Base-by-base conservation (phyloP, 1,140 invertebrate species). In the Chironomus striatipennis region DNA sequence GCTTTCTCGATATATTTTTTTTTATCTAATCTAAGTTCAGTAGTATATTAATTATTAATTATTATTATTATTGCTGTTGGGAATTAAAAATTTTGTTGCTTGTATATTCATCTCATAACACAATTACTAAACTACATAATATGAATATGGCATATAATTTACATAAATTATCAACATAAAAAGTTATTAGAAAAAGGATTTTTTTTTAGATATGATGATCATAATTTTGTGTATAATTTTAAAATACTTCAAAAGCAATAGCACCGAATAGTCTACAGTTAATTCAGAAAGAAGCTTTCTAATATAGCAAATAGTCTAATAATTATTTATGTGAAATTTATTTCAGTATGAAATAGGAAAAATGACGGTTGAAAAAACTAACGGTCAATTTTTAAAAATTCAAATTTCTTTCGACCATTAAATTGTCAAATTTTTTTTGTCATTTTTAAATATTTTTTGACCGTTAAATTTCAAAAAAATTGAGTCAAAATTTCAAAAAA, bases 211-310 rank as follows among this genome's bases (percentile, higher is more conserved):
- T 34, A 57, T 57, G 12, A 57, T n/a, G 47, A 57, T 57, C 12
- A 57, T 34, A 34, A 34, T 47, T 47, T 57, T 57, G 8, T n/a
- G 47, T n/a, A 57, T 57, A 57, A 57, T n/a, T 57, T n/a, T 12
- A 57, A 57, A 57, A 57, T 57, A 57, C 43, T 47, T 47, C 15
- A 57, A 57, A 57, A 57, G 47, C 47, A 10, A 57, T 57, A 57
- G 47, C 47, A 57, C 47, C 47, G 12, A 57, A 57, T n/a, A 47
- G 24, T 34, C 24, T 34, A 34, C 24, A 34, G 24, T 34, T 34
- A 2, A 10, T 57, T 57, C 12, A 57, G n/a, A 5, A 57, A 34
- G n/a, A 57, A 57, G 8, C 12, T 57, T 57, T 57, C 47, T 15
- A 47, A 57, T 57, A 15, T n/a, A 57, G 47, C 12, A n/a, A 57